These are phyloP conservation scores for rat (Rattus norvegicus) DNA, from an alignment of 2,113 vertebrate genomes.

Conservation along the genomic window GRCr8 NC_086027.1:74205501-74206000, in stretches of 20 bases:
- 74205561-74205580: too few species aligned
- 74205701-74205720: not conserved
- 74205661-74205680: not conserved
- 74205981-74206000: not conserved
- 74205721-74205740: not conserved
- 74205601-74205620: not conserved
- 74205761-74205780: not conserved
- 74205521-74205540: too few species aligned
- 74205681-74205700: not conserved
- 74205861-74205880: not conserved
- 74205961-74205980: not conserved
- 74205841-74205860: not conserved
- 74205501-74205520: too few species aligned
- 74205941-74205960: not conserved
- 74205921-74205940: not conserved
- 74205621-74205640: not conserved
- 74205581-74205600: too few species aligned
- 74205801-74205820: not conserved
- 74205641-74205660: not conserved
- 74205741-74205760: not conserved
- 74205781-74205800: not conserved
- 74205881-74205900: not conserved
- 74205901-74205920: not conserved
- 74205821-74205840: not conserved
- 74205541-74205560: too few species aligned